phyloP scores from a whole-genome alignment of 2,888 invertebrate species.

The Apodemia zela region DNA sequence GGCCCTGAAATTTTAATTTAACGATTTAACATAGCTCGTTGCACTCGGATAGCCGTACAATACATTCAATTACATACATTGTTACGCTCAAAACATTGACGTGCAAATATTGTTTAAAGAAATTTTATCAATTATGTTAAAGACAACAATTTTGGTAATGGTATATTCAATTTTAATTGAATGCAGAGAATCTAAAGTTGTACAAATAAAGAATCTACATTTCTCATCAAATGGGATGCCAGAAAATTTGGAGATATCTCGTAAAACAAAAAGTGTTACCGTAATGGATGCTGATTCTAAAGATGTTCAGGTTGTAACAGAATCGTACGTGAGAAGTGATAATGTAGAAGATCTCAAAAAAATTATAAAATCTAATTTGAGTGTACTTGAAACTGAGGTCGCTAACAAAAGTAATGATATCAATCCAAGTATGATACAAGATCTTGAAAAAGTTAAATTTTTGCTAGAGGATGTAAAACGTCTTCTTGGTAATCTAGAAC shows the following conservation, averaged over 20 bases:
- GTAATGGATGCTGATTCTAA: background rate
- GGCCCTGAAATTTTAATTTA: slow-evolving; percentile 28
- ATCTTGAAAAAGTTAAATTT: slow-evolving; percentile 23
- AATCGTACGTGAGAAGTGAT: background rate
- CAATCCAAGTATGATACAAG: background rate
- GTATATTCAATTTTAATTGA: slow-evolving; percentile 6
- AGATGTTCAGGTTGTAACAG: background rate
- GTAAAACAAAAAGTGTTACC: background rate
- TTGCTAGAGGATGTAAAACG: slow-evolving; percentile 27
- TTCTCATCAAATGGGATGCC: slow-evolving; percentile 26
- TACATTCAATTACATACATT: slow-evolving; percentile 29
- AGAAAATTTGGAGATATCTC: background rate
- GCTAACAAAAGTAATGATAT: background rate
- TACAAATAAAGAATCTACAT: slow-evolving; percentile 22
- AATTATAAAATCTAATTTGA: background rate
- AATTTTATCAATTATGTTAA: slow-evolving; percentile 6
- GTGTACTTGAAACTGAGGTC: background rate
- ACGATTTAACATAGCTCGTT: slow-evolving; percentile 27
- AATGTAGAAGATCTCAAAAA: background rate
- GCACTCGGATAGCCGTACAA: slow-evolving; percentile 25
- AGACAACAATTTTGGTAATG: background rate
- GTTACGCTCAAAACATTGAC: slow-evolving; percentile 26
- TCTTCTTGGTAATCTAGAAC: slow-evolving; percentile 26
- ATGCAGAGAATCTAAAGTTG: slow-evolving; percentile 18
- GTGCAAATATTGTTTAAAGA: slow-evolving; percentile 6